Evolutionary conservation across 1,140 invertebrate species (phyloP).

Genomic region (Frieseomelitta varia): DNA sequence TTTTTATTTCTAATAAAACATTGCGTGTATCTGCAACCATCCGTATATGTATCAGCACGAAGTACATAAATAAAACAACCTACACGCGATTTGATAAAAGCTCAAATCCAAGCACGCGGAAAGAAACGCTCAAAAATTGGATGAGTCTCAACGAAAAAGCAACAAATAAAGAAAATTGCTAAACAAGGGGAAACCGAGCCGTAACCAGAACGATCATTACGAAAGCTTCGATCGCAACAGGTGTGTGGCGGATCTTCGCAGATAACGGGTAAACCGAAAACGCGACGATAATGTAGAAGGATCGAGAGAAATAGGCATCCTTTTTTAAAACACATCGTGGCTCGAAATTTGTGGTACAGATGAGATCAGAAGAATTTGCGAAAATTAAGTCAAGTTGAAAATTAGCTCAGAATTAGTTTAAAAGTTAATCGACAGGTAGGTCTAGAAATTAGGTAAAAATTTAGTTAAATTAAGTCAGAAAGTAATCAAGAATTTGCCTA

Average conservation of each 20-base stretch:
- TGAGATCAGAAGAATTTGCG: not conserved
- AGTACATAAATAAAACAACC: too few relatives aligned
- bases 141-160: not conserved
- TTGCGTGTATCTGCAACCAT: too few relatives aligned
- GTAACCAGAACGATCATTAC: not conserved
- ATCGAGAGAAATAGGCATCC: too few relatives aligned
- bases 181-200: not conserved
- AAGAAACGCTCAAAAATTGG: not conserved
- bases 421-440: too few relatives aligned
- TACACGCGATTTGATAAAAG: not conserved
- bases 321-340: not conserved
- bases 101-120: not conserved
- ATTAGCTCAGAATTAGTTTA: too few relatives aligned
- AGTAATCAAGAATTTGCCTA: too few relatives aligned
- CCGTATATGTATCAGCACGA: too few relatives aligned
- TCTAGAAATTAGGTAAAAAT: too few relatives aligned
- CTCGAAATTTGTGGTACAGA: too few relatives aligned
- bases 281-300: not conserved
- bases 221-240: constrained; percentile 32
- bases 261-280: constrained; percentile 1
- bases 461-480: too few relatives aligned
- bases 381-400: too few relatives aligned
- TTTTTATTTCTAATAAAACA: too few relatives aligned
- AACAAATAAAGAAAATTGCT: not conserved
- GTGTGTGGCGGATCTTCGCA: constrained; percentile 1